phyloP scores from a whole-genome alignment of 2,113 vertebrate genomes.

The Myiozetetes cayanensis region DNA sequence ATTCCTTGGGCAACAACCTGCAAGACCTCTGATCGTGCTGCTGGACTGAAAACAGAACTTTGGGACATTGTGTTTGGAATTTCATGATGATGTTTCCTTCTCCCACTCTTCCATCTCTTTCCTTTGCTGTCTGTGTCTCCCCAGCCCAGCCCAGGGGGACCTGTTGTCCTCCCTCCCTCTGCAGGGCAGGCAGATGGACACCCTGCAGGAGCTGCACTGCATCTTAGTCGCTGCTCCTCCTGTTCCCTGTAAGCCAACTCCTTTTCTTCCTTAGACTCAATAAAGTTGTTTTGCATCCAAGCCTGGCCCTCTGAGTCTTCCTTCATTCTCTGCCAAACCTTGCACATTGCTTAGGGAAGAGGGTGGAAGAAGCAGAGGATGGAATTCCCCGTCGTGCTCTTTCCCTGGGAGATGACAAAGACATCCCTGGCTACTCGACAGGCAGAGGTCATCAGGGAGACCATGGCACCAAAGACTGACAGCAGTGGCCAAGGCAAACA shows the following conservation, averaged over 20 bases:
- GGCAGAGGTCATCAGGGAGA: background rate
- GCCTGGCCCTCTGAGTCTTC: background rate
- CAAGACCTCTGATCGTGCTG: rapidly evolving
- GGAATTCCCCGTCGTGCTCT: background rate
- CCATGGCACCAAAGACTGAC: too few species aligned
- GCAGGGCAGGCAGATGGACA: background rate
- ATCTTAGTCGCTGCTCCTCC: background rate
- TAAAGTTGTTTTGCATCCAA: background rate
- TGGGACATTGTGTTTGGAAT: rapidly evolving
- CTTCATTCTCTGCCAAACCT: background rate
- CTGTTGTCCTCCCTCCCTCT: background rate
- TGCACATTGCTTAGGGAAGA: background rate
- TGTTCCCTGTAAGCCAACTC: background rate
- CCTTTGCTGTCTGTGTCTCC: background rate
- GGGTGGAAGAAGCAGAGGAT: background rate
- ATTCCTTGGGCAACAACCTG: rapidly evolving
- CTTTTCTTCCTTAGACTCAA: background rate
- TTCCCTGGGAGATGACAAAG: background rate
- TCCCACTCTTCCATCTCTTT: background rate
- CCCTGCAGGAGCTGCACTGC: background rate
- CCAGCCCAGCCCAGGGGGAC: background rate
- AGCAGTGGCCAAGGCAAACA: background rate
- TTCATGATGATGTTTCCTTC: background rate
- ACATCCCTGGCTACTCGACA: background rate
- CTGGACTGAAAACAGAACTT: background rate